Percentiles rank a stretch among this genome's conserved stretches.
These are phyloP conservation scores for Hoplostethus mediterraneus DNA, from an alignment of 2,797 vertebrate genomes.

Conservation along the genomic window DNA sequence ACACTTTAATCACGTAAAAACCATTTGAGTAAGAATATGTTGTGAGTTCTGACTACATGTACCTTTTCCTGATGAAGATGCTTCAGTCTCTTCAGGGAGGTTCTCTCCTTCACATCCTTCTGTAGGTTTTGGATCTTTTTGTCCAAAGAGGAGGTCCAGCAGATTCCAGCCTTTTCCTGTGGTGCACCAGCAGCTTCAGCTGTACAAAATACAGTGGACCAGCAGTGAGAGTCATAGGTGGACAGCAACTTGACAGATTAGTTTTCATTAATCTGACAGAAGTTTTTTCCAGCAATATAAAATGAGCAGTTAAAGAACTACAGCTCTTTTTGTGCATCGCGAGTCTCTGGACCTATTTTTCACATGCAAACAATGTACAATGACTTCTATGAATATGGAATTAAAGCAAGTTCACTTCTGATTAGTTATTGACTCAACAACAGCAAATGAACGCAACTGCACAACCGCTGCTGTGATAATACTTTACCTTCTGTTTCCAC, in stretches of 20 bases:
- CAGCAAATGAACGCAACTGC: neutral
- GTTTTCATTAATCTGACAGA: too few species aligned
- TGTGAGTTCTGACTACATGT: neutral
- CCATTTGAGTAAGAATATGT: neutral
- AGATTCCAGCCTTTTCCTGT: slow-evolving; percentile 75
- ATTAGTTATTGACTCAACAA: neutral
- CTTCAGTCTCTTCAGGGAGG: slow-evolving; percentile 87
- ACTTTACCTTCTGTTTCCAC: slow-evolving; percentile 56
- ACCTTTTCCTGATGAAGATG: slow-evolving; percentile 93
- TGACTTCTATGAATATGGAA: too few species aligned
- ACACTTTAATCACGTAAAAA: neutral
- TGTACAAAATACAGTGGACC: slow-evolving; percentile 28
- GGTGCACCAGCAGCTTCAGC: slow-evolving; percentile 7
- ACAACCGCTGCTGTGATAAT: too few species aligned
- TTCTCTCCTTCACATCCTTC: slow-evolving; percentile 78
- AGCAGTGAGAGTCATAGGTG: neutral
- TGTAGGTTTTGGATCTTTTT: slow-evolving; percentile 77
- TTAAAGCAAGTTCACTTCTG: neutral
- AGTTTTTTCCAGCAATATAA: too few species aligned
- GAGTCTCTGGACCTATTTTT: too few species aligned
- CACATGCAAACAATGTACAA: too few species aligned
- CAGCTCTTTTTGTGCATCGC: too few species aligned
- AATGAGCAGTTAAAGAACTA: too few species aligned
- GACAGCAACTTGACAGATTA: too few species aligned
- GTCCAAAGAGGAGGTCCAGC: slow-evolving; percentile 90